A percentile compares a stretch with the other conserved stretches of the same genome.
Evolutionary conservation across 2,113 vertebrate genomes (phyloP).

Genomic region (Galeopterus variegatus): DNA sequence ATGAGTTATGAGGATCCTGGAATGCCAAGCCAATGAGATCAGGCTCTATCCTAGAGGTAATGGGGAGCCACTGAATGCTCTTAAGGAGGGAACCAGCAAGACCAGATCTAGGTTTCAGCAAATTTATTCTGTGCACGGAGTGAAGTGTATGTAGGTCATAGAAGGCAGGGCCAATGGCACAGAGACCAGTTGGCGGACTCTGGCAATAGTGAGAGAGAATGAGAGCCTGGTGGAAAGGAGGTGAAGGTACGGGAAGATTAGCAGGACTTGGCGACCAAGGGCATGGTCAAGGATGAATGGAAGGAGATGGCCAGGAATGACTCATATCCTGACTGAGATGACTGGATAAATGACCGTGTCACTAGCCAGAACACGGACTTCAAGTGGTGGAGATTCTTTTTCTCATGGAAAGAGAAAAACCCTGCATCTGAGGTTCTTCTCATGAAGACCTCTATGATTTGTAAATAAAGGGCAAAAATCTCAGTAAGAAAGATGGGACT

Average conservation of each 20-base stretch:
- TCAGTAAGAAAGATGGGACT: not conserved
- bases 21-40: not conserved
- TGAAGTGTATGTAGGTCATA: not conserved
- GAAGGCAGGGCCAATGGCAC: not conserved
- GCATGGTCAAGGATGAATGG: not conserved
- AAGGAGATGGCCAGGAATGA: not conserved
- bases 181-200: not conserved
- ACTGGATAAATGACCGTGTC: not conserved
- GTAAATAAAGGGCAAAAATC: not conserved
- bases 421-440: not conserved
- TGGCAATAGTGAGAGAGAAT: not conserved
- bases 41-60: not conserved
- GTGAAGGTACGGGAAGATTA: no score
- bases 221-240: not conserved
- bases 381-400: not conserved
- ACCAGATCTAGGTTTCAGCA: not conserved
- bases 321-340: not conserved
- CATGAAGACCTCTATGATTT: constrained; percentile 2
- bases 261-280: not conserved
- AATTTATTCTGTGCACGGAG: not conserved
- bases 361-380: not conserved
- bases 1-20: not conserved
- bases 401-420: not conserved
- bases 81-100: not conserved
- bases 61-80: not conserved